Evolutionary conservation across 2,797 vertebrate genomes (phyloP).

Genomic region (Spinus olivaceus): DNA sequence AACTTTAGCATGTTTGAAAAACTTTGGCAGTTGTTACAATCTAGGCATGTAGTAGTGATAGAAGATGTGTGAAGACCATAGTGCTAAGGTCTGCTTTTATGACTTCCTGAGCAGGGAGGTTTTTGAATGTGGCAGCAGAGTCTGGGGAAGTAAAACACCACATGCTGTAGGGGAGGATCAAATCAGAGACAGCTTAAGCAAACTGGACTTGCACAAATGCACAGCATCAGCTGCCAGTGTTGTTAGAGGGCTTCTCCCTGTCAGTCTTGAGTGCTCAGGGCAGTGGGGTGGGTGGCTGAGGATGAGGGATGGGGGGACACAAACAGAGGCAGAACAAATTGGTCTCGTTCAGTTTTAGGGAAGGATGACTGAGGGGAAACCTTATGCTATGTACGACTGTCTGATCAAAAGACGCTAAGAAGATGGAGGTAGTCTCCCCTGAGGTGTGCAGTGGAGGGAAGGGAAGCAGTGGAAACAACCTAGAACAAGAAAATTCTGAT

Average conservation of each 20-base stretch:
- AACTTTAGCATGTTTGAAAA: not conserved
- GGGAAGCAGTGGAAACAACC: not conserved
- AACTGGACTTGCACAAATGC: not conserved
- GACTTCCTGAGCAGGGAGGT: not conserved
- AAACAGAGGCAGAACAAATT: not conserved
- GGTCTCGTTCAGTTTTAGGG: not conserved
- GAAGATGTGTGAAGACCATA: rapidly evolving
- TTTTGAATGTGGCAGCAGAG: not conserved
- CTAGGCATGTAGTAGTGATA: not conserved
- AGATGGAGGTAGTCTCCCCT: not conserved
- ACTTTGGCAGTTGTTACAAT: not conserved
- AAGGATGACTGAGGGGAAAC: not conserved
- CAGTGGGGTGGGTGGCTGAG: not conserved
- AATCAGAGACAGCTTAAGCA: not conserved
- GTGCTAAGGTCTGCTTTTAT: not conserved
- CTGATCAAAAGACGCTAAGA: not conserved
- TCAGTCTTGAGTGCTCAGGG: not conserved
- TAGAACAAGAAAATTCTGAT: not conserved
- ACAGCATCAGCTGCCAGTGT: not conserved
- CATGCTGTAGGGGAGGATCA: not conserved
- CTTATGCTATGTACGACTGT: not conserved
- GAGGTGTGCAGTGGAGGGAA: not conserved
- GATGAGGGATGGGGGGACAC: rapidly evolving
- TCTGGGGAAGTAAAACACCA: not conserved
- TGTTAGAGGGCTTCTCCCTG: not conserved